Base-by-base conservation (phyloP, 2,888 invertebrate species). In the Aleiodes leptofemur region DNA sequence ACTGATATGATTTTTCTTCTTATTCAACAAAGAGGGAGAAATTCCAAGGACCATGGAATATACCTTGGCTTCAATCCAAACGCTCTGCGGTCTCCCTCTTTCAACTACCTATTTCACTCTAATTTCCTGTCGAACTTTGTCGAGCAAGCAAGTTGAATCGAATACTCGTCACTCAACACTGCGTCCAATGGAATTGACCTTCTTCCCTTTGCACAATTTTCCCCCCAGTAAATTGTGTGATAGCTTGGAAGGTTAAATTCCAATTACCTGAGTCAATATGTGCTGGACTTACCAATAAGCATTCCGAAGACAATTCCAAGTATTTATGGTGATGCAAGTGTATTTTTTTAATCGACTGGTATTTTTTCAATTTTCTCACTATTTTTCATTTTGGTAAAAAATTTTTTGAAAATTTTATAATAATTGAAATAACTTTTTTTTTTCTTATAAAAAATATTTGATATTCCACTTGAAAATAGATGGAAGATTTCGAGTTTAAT, bases 231-330 rank as follows among this genome's bases (percentile, higher is more conserved):
- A 29, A 23, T n/a, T 7, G 71, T 31, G 69, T 71, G 64, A 64
- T 55, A 66, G 16, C 59, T 51, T n/a, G 61, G 76, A 78, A 76
- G 77, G 78, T 76, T 76, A 73, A 81, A 77, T 78, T 76, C 73
- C 79, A 81, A 82, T 81, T 80, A 81, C 66, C 77, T 72, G 77
- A 82, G 76, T 81, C 80, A 78, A 82, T 79, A 76, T 79, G 78
- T 76, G 78, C 74, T 66, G 69, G 43, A 77, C 68, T 79, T 80
- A 75, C 68, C 74, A 75, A 77, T 77, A 74, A 53, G 48, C 73
- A 68, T 71, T 70, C 53, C 53, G 68, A 14, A 76, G 73, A 76
- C 71, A 70, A 73, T 75, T 76, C 78, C 76, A 29, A 64, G n/a
- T 51, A 56, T 73, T 70, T 55, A 43, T 38, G 61, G 68, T 59